These are phyloP conservation scores for Copsychus sechellarum DNA, from an alignment of 2,113 vertebrate genomes.

Conservation along the genomic window DNA sequence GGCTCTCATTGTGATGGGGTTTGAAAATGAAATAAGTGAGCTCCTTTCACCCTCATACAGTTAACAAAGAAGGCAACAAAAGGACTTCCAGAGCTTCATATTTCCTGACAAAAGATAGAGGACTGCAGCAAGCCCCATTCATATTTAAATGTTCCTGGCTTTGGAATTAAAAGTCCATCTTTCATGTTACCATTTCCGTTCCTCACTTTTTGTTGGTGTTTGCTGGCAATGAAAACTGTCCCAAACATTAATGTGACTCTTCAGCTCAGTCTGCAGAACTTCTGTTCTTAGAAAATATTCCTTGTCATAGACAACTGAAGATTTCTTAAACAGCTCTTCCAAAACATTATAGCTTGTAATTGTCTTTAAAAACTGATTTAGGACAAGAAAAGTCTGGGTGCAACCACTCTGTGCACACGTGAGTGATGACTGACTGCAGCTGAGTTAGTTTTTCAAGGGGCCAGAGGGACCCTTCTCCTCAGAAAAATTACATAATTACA, in stretches of 20 bases:
- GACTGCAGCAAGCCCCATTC: conserved; percentile 42
- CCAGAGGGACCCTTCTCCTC: background rate
- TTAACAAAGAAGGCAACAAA: conserved; percentile 62
- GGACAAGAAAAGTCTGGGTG: background rate
- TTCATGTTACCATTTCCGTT: conserved; percentile 49
- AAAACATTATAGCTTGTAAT: background rate
- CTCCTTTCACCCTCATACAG: conserved; percentile 47
- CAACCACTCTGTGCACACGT: background rate
- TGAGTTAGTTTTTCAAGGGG: background rate
- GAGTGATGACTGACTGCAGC: background rate
- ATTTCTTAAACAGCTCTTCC: background rate
- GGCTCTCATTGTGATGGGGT: background rate
- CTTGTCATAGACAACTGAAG: background rate
- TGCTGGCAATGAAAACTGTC: background rate
- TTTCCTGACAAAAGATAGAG: conserved; percentile 62
- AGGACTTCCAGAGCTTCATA: conserved; percentile 61
- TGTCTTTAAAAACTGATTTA: background rate
- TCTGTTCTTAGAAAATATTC: background rate
- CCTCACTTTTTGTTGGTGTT: conserved; percentile 38
- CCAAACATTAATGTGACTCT: background rate
- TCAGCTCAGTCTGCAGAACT: background rate
- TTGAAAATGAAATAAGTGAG: conserved; percentile 50
- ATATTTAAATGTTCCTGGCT: conserved; percentile 67
- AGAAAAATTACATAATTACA: background rate
- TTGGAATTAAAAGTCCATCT: conserved; percentile 56